phyloP scores from a whole-genome alignment of 2,113 vertebrate genomes.

The Cebus imitator region DNA sequence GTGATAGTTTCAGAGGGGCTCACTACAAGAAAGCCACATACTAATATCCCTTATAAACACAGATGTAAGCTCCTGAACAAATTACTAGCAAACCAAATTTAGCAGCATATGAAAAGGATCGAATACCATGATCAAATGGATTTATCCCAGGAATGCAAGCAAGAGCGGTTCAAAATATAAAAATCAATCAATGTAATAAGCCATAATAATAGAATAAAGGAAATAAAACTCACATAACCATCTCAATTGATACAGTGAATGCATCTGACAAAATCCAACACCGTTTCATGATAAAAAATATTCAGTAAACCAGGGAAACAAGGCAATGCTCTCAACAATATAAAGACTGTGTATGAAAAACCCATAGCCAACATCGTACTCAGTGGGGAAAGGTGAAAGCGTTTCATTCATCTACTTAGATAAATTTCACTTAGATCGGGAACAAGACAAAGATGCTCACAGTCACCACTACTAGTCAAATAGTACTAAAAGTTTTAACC shows the following conservation, averaged over 20 bases:
- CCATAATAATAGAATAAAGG: neutral
- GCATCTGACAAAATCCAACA: neutral
- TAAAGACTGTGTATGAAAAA: neutral
- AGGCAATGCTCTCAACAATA: neutral
- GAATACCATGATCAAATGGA: neutral
- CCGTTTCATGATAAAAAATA: neutral
- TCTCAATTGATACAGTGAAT: neutral
- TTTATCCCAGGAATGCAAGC: neutral
- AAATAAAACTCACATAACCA: neutral
- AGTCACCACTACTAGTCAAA: neutral
- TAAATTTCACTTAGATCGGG: neutral
- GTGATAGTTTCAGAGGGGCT: neutral
- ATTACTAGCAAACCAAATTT: neutral
- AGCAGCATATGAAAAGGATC: neutral
- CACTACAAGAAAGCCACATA: neutral
- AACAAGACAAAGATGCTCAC: neutral
- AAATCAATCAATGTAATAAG: neutral
- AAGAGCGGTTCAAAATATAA: neutral
- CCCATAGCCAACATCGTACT: neutral
- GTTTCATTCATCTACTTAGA: neutral
- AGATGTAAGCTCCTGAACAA: constrained; percentile 17
- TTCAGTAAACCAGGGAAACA: neutral
- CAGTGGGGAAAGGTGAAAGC: neutral
- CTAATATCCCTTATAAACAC: neutral
- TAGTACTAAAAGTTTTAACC: neutral